Base-by-base conservation (phyloP, 2,113 vertebrate genomes). In the Seriola rivoliana region DNA sequence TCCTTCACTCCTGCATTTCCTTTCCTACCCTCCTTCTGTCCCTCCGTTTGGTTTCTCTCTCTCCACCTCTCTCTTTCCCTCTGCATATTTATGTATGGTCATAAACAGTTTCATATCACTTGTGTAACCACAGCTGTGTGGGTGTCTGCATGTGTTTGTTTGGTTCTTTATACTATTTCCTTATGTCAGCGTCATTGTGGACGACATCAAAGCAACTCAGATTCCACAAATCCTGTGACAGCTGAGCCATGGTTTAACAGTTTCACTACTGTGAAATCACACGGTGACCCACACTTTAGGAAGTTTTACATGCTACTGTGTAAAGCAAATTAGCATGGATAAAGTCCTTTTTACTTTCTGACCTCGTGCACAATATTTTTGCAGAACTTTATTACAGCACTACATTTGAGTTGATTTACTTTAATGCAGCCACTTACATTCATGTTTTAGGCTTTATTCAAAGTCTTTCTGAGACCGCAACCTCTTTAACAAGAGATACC, bases 101-200 rank as follows among this genome's bases (percentile, higher is more conserved):
- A 78, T 38, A 71, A 73, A 82, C 79, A 84, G 60, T 75, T 80
- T 80, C 72, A 76, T 81, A 84, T 80, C 68, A 85, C 55, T 82
- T 58, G 57, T 80, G 78, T 77, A 57, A 70, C 25, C 55, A 80
- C 67, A 70, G 79, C 72, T 77, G 79, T 89, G 78, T 76, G 80
- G 59, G 82, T 70, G 72, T 82, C 46, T 77, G 40, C 32, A 60
- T 88, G 21, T 64, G 68, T 89, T 76, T 84, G 54, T 69, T 59
- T 84, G 52, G 21, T 66, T 78, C 54, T 80, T 59, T 77, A 54
- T 72, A 64, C 76, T 9, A n/a, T 78, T 86, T 81, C 13, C 66
- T 85, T 70, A 57, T 71, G 63, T 81, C 82, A 80, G 63, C 69
- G 76, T 68, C 67, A 85, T 6, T 83, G 74, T 67, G 55, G 70